Evolutionary conservation across 2,113 vertebrate species (phyloP).

Genomic region (Mormyrus lacerda): DNA sequence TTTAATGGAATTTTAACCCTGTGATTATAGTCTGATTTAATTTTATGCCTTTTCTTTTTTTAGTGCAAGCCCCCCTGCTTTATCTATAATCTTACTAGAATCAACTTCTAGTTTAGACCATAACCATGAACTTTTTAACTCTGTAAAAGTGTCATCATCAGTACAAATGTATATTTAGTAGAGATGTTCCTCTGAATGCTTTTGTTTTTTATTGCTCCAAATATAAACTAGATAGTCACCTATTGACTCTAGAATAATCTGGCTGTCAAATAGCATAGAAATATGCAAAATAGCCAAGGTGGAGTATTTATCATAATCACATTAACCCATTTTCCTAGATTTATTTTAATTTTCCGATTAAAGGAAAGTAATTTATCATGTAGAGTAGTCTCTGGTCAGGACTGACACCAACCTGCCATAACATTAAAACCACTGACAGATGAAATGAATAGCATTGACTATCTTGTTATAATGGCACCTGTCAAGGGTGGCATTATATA

Average conservation of each 20-base stretch:
- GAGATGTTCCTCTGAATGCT: background rate
- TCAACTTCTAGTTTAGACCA: background rate
- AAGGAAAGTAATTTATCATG: background rate
- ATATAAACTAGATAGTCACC: background rate
- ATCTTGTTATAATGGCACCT: too few relatives aligned
- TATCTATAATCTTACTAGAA: background rate
- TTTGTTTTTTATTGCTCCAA: background rate
- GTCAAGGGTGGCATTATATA: too few relatives aligned
- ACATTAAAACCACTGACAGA: background rate
- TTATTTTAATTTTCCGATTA: background rate
- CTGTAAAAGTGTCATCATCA: background rate
- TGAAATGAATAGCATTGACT: too few relatives aligned
- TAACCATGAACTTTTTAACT: background rate
- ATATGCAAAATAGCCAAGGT: background rate
- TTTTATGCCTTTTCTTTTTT: too few relatives aligned
- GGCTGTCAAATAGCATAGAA: background rate
- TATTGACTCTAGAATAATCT: background rate
- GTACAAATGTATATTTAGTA: too few relatives aligned
- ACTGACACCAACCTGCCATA: background rate
- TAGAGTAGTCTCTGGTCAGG: background rate
- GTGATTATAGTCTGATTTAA: background rate
- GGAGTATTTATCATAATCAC: background rate
- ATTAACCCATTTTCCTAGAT: background rate
- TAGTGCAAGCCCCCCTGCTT: background rate
- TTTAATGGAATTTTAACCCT: background rate